Evolutionary conservation across 2,888 invertebrate genomes (phyloP), one percentile per base, ranked within the genome.

Genomic region (Seladonia tumulorum): DNA sequence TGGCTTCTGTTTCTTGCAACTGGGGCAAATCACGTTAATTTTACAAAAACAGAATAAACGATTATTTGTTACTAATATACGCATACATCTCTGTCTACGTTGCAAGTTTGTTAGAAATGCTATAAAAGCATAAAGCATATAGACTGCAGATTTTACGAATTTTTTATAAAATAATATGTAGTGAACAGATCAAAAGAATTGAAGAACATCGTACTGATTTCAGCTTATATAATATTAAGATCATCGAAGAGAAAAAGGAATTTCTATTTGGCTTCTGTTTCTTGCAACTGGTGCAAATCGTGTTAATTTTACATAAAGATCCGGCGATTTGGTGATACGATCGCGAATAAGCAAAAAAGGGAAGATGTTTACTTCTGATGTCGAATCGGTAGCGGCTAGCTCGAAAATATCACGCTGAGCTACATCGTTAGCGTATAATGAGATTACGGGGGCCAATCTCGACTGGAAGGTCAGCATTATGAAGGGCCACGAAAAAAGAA

Each of bases 371-470:
- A 70, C 68, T 70, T 12, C 22, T 12, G 70, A 70, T 42, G 70
- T 2, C 42, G 76, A 79, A 84, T 88, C 77, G 83, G 88, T 87
- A 89, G 88, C 88, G 71, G 79, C 81, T 53, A 83, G 68, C 79
- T 77, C 76, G 35, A 57, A 83, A 91, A 92, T 87, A 92, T 89
- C 92, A 91, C 77, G 91, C 92, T 91, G 92, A 25, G 92, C 88
- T 84, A 87, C 88, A 91, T 92, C 91, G 91, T 93, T 91, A 91
- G 88, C 87, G 89, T 87, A 90, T 92, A 93, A 93, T 92, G 90
- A 93, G 92, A 91, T 93, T 93, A 92, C 90, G 80, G 87, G 76
- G 79, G 82, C 80, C 80, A 72, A 73, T 72, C 73, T 68, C 84
- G 77, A 75, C 60, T 77, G 84, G 60, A 71, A 66, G 81, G 78